These are phyloP conservation scores for Antechinus flavipes DNA, from an alignment of 2,113 vertebrate genomes.

Conservation along the genomic window DNA sequence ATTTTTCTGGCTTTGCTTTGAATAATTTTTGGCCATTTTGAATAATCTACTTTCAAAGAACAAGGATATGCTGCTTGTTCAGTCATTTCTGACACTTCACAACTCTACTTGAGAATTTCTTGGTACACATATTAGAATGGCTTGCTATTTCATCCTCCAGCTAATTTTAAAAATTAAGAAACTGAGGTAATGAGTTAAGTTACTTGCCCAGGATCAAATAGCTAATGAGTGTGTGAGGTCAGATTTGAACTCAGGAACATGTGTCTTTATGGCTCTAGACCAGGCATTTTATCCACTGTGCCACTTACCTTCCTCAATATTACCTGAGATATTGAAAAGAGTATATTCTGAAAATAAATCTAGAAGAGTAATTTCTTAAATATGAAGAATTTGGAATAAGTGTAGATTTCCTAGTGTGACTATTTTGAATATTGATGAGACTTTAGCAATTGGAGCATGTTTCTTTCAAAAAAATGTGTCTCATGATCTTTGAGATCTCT, in stretches of 20 bases:
- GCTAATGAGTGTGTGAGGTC: too few relatives aligned
- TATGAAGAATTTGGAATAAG: background rate
- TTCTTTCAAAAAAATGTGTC: background rate
- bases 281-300: too few relatives aligned
- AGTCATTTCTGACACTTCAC: too few relatives aligned
- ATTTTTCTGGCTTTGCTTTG: background rate
- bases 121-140: too few relatives aligned
- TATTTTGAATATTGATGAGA: background rate
- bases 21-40: background rate
- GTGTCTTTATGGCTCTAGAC: too few relatives aligned
- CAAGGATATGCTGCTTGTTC: background rate
- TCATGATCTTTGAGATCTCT: background rate
- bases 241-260: too few relatives aligned
- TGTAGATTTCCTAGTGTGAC: background rate
- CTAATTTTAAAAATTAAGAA: too few relatives aligned
- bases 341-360: background rate
- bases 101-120: too few relatives aligned
- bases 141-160: too few relatives aligned
- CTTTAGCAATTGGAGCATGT: background rate
- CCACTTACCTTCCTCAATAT: too few relatives aligned
- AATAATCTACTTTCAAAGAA: background rate
- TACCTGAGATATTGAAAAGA: background rate
- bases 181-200: too few relatives aligned
- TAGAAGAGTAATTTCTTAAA: background rate
- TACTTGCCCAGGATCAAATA: too few relatives aligned